Percentiles rank a stretch among this genome's conserved stretches.
Evolutionary conservation across 2,888 invertebrate species (phyloP).

Genomic region (Cryptocephalus primarius): DNA sequence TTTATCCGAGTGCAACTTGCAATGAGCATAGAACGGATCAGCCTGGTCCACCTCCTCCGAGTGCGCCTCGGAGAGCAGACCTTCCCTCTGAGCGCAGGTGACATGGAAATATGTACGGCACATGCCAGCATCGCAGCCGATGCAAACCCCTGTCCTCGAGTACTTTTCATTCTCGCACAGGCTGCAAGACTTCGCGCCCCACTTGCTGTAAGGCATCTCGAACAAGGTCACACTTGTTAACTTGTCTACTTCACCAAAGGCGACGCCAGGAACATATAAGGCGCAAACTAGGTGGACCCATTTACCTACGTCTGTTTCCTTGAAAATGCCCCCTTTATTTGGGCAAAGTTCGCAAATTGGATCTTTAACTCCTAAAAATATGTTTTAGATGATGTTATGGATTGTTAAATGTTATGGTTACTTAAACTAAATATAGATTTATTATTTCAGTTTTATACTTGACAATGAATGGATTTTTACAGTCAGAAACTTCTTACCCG

Average conservation of each 20-base stretch:
- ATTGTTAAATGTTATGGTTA: not conserved
- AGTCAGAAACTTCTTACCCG: slow-evolving; percentile 28
- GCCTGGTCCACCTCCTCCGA: slow-evolving; percentile 84
- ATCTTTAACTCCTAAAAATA: slow-evolving; percentile 54
- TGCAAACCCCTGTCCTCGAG: slow-evolving; percentile 88
- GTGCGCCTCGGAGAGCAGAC: slow-evolving; percentile 84
- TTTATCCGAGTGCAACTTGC: slow-evolving; percentile 90
- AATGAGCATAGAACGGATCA: slow-evolving; percentile 96
- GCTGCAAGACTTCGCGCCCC: slow-evolving; percentile 89
- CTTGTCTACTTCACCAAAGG: slow-evolving; percentile 90
- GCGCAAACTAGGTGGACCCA: slow-evolving; percentile 98
- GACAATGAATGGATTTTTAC: not conserved
- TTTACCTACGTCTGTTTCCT: slow-evolving; percentile 94
- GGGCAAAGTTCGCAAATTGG: slow-evolving; percentile 95
- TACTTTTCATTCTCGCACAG: slow-evolving; percentile 80
- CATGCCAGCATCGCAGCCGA: slow-evolving; percentile 97
- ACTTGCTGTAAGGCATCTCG: slow-evolving; percentile 94
- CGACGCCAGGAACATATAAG: slow-evolving; percentile 92
- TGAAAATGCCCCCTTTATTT: slow-evolving; percentile 81
- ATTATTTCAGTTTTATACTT: too few species aligned
- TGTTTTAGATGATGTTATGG: not conserved
- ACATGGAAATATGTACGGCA: slow-evolving; percentile 97
- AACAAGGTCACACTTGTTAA: slow-evolving; percentile 87
- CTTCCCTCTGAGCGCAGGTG: slow-evolving; percentile 92
- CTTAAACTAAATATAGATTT: too few species aligned